Evolutionary conservation across 92 coral and sea anemone genomes (phyloP), one percentile per base, ranked within the genome.

Genomic region (Virgularia gustaviana): DNA sequence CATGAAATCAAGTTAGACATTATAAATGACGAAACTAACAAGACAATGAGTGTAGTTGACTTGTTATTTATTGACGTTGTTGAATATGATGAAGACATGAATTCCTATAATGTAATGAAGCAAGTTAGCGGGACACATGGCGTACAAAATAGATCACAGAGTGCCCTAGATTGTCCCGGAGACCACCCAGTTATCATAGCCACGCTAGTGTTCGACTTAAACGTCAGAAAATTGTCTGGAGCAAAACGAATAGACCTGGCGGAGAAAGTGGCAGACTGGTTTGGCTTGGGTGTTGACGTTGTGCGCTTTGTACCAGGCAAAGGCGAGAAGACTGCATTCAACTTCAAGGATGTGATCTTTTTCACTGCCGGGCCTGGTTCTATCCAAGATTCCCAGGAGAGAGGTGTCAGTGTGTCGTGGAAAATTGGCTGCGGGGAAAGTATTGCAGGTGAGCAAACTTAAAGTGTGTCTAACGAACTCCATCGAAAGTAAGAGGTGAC

Each of bases 281-380:
- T 81, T 5, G 85, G 83, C 28, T 84, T 87, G 34, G 83, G 79
- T 55, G 81, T 87, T 11, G 45, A 55, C 16, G 61, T 64, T 31
- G 78, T 89, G 23, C 99, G 86, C 49, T 75, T 87, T 87, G 68
- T 91, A 11, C 90, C 81, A 10, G 99, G 99, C 47, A 89, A 90
- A 73, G 99, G 99, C 2, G 90, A 94, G 59, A 89, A 67, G 64
- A 89, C 99, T 23, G 99, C 99, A 10, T 74, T 94, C 24, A 85
- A 83, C 9, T 82, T 94, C 28, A 89, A 87, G 73, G 96, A 94
- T 70, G 90, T 89, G n/a, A 83, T 81, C 78, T 73, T 89, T 79
- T 54, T 89, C 27, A 94, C 99, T 8, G 99, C 99, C 18, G 99
- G 99, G 39, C 99, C 99, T 33, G 99, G 99, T 43, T 83, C 81